Base-by-base conservation (phyloP, 2,888 invertebrate species). In the Andrena haemorrhoa region DNA sequence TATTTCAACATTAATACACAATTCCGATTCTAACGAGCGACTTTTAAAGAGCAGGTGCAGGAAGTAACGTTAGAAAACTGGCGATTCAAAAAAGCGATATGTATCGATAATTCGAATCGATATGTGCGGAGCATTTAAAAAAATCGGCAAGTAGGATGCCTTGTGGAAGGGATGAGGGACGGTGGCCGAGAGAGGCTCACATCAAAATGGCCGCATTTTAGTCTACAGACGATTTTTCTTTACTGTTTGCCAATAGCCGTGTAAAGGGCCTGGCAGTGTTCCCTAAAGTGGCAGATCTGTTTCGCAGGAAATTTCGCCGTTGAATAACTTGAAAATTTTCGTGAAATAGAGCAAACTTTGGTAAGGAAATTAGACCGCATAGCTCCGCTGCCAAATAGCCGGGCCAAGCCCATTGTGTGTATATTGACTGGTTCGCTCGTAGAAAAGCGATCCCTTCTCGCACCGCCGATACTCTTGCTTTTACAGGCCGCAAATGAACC, bases 171-270 rank as follows among this genome's bases (percentile, higher is more conserved):
- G 77, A 73, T 75, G 73, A 80, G 85, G 78, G 85, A 86, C 85
- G 85, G 85, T 86, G 85, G 76, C 79, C 79, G 79, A 83, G 79
- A 88, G 85, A 88, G 85, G 75, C 77, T 83, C 88, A 87, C 85
- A 87, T 82, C 96, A 97, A 96, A 96, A 97, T 97, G 97, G 97
- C 97, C 96, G 97, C 97, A 96, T 96, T 97, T 96, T 97, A 96
- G 96, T 96, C 91, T 90, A 88, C 91, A 90, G 95, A 95, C 95
- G 95, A 95, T 93, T 96, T 96, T 96, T 96, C 96, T 96, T 96
- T 96, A 96, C 96, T 96, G 96, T 96, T 96, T 95, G 96, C 96
- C 96, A 96, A 96, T 94, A 94, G 93, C 94, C 94, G 94, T 94
- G 94, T 94, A 94, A 94, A 94, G 94, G 94, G 95, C 94, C 94